phyloP scores from a whole-genome alignment of 2,888 invertebrate genomes.

The Pollenia labialis region DNA sequence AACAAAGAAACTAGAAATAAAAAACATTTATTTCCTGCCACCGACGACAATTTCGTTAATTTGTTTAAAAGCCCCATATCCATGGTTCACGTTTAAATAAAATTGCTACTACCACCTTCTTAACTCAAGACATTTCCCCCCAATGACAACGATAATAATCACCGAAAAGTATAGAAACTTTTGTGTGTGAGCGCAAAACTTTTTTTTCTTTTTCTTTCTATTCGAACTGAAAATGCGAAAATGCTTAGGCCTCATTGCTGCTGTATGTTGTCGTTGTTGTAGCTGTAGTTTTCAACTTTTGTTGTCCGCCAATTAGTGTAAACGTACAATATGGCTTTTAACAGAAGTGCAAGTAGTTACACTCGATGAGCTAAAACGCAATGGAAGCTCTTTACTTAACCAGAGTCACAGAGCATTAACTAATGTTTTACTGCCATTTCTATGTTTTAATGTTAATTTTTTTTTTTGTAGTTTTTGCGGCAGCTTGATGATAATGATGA shows the following conservation, averaged over 20 bases:
- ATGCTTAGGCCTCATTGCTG: constrained; percentile 47
- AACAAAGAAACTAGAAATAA: constrained; percentile 19
- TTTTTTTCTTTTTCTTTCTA: constrained; percentile 30
- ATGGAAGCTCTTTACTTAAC: constrained; percentile 50
- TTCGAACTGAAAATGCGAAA: constrained; percentile 37
- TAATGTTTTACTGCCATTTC: constrained; percentile 58
- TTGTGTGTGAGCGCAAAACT: constrained; percentile 25
- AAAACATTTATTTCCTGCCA: constrained; percentile 74
- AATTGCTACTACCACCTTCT: constrained; percentile 62
- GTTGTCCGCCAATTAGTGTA: constrained; percentile 73
- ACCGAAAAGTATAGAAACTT: constrained; percentile 45
- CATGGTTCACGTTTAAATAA: constrained; percentile 38
- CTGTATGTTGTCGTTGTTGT: constrained; percentile 41
- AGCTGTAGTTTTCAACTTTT: constrained; percentile 57
- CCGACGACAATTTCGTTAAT: constrained; percentile 74
- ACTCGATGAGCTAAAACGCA: constrained; percentile 64
- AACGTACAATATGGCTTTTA: constrained; percentile 69
- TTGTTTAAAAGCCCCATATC: constrained; percentile 66
- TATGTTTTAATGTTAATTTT: constrained; percentile 30
- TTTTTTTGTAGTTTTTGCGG: constrained; percentile 32
- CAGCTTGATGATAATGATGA: constrained; percentile 62
- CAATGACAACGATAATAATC: constrained; percentile 63
- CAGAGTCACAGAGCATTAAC: constrained; percentile 48
- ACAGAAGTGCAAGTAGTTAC: constrained; percentile 79
- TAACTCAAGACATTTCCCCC: constrained; percentile 38